Evolutionary conservation across 2,113 vertebrate genomes (phyloP).

Genomic region (Tricholaema leucomelas): DNA sequence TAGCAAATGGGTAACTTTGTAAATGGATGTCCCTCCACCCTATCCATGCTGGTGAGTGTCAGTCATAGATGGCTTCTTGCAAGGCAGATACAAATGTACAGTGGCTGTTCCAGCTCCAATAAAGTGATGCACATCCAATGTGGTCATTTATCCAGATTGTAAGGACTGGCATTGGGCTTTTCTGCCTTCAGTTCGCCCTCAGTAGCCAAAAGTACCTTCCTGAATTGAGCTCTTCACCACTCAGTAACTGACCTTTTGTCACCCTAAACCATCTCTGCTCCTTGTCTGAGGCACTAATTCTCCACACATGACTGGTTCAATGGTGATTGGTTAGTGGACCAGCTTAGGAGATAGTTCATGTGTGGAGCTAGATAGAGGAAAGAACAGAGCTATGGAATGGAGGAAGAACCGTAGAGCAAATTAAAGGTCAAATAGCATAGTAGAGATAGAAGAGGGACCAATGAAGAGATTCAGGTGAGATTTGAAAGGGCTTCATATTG

Average conservation of each 20-base stretch:
- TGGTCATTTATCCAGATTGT: background rate
- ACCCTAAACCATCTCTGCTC: background rate
- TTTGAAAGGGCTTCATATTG: background rate
- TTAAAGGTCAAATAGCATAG: background rate
- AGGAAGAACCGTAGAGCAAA: background rate
- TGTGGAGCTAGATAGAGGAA: background rate
- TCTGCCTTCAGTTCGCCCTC: background rate
- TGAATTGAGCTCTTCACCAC: background rate
- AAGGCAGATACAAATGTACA: background rate
- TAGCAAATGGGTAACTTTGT: conserved; percentile 23
- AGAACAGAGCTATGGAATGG: background rate
- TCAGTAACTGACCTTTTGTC: background rate
- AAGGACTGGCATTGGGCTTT: background rate
- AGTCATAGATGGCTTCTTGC: background rate
- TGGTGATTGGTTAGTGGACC: background rate
- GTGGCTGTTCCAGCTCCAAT: background rate
- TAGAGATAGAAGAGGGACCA: background rate
- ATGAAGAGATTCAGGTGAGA: background rate
- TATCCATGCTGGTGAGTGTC: background rate
- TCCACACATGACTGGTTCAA: background rate
- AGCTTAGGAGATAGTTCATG: background rate
- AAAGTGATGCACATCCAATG: background rate
- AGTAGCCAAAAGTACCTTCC: background rate
- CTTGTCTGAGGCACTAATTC: background rate
- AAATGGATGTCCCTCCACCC: background rate